These are phyloP conservation scores for Cataglyphis hispanica DNA, from an alignment of 1,140 invertebrate species.

Conservation along the genomic window DNA sequence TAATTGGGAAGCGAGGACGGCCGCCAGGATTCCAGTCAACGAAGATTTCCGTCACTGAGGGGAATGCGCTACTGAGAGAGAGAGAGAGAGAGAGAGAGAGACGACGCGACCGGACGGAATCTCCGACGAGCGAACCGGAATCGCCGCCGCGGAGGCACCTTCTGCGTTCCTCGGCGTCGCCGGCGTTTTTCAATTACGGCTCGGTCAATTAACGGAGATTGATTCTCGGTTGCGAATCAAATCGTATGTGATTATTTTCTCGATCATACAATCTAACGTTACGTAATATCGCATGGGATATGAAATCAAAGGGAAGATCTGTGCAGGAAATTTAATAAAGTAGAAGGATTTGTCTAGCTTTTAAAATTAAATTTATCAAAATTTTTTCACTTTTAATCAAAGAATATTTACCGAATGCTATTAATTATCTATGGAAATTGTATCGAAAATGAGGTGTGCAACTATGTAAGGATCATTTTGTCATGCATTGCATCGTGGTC, in stretches of 20 bases:
- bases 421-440: not conserved
- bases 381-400: not conserved
- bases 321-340: too few species aligned
- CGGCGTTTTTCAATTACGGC: slow-evolving; percentile 68
- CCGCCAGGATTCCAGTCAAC: slow-evolving; percentile 72
- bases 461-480: not conserved
- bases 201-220: slow-evolving; percentile 60
- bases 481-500: not conserved
- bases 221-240: slow-evolving; percentile 47
- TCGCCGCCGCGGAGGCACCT: slow-evolving; percentile 20
- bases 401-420: not conserved
- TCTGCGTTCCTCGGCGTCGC: slow-evolving; percentile 45
- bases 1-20: slow-evolving; percentile 75
- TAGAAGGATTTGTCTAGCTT: not conserved
- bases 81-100: not conserved
- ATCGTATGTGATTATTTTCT: slow-evolving; percentile 41
- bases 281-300: not conserved
- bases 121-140: slow-evolving; percentile 52
- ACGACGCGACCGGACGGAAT: slow-evolving; percentile 62
- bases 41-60: slow-evolving; percentile 64
- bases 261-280: slow-evolving; percentile 24
- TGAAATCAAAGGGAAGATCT: not conserved
- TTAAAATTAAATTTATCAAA: not conserved
- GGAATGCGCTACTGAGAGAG: slow-evolving; percentile 49
- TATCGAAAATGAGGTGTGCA: not conserved